phyloP scores from a whole-genome alignment of 1,140 invertebrate genomes.

The Pseudomyrmex concolor region DNA sequence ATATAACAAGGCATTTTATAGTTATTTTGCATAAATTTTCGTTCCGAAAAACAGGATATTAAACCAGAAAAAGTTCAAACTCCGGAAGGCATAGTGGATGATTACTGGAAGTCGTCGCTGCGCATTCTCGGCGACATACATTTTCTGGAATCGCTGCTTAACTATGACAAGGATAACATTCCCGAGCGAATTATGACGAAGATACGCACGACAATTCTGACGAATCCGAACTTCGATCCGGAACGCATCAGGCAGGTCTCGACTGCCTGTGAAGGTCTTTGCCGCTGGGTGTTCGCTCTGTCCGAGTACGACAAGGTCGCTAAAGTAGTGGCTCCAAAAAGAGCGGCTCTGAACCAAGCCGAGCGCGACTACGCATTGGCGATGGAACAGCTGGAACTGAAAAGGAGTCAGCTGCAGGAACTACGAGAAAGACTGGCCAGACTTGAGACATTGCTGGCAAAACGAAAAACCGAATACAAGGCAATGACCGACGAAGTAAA shows the following conservation, averaged over 20 bases:
- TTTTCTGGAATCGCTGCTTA: slow-evolving; percentile 92
- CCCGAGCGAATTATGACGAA: slow-evolving; percentile 92
- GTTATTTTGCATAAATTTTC: neutral
- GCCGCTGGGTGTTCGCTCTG: slow-evolving; percentile 96
- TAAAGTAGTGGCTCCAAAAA: slow-evolving; percentile 95
- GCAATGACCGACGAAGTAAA: slow-evolving; percentile 93
- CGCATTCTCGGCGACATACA: slow-evolving; percentile 95
- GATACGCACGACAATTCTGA: slow-evolving; percentile 91
- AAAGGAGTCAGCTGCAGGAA: slow-evolving; percentile 91
- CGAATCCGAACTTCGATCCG: slow-evolving; percentile 95
- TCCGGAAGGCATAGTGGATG: slow-evolving; percentile 87
- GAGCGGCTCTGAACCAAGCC: slow-evolving; percentile 90
- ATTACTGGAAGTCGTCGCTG: slow-evolving; percentile 97
- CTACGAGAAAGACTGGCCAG: slow-evolving; percentile 86
- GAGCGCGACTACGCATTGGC: slow-evolving; percentile 89
- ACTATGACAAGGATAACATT: slow-evolving; percentile 97
- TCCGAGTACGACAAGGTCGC: slow-evolving; percentile 97
- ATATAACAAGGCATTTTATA: neutral
- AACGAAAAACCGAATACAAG: slow-evolving; percentile 86
- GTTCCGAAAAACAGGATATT: slow-evolving; percentile 86
- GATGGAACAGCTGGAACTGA: slow-evolving; percentile 90
- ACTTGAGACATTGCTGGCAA: slow-evolving; percentile 89
- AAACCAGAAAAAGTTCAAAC: slow-evolving; percentile 88
- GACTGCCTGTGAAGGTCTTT: slow-evolving; percentile 92
- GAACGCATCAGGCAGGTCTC: slow-evolving; percentile 93